These are phyloP conservation scores for Acrossocheilus fasciatus DNA, from an alignment of 2,797 vertebrate genomes.

Conservation along the genomic window DNA sequence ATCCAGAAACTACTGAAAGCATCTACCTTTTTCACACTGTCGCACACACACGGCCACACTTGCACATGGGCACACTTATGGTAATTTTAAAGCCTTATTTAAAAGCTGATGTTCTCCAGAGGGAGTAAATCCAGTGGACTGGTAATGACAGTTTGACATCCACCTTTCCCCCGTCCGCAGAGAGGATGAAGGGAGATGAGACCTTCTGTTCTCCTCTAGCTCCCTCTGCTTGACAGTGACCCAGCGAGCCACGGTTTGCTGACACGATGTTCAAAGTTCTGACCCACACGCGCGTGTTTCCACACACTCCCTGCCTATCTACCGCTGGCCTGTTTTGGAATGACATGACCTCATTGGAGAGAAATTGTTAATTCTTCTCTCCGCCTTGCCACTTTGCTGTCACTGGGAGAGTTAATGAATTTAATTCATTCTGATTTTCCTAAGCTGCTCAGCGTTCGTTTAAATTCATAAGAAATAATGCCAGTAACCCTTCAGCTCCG, in stretches of 20 bases:
- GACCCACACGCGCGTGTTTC: slow-evolving; percentile 13
- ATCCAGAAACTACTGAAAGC: slow-evolving; percentile 60
- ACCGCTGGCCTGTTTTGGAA: slow-evolving; percentile 48
- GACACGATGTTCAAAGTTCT: slow-evolving; percentile 55
- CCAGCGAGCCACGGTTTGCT: slow-evolving; percentile 50
- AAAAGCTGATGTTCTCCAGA: slow-evolving; percentile 56
- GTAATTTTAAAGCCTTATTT: slow-evolving; percentile 58
- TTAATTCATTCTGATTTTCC: slow-evolving; percentile 70
- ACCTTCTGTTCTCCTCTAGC: slow-evolving; percentile 50
- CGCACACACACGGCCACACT: slow-evolving; percentile 46
- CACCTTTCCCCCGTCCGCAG: slow-evolving; percentile 51
- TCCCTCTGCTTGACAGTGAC: slow-evolving; percentile 51
- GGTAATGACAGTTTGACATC: slow-evolving; percentile 59
- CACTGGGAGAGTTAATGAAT: slow-evolving; percentile 67
- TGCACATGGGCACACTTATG: slow-evolving; percentile 47
- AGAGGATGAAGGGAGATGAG: slow-evolving; percentile 50
- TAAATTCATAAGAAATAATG: slow-evolving; percentile 65
- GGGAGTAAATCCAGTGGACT: slow-evolving; percentile 55
- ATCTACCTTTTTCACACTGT: slow-evolving; percentile 51
- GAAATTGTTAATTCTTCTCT: slow-evolving; percentile 59
- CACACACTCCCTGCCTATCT: slow-evolving; percentile 34
- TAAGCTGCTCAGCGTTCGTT: slow-evolving; percentile 70
- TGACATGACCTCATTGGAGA: slow-evolving; percentile 58
- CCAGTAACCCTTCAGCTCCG: slow-evolving; percentile 32
- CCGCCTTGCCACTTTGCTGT: slow-evolving; percentile 57